Conservation (phyloP, 2,113 vertebrate species). For the Cygnus atratus region DNA sequence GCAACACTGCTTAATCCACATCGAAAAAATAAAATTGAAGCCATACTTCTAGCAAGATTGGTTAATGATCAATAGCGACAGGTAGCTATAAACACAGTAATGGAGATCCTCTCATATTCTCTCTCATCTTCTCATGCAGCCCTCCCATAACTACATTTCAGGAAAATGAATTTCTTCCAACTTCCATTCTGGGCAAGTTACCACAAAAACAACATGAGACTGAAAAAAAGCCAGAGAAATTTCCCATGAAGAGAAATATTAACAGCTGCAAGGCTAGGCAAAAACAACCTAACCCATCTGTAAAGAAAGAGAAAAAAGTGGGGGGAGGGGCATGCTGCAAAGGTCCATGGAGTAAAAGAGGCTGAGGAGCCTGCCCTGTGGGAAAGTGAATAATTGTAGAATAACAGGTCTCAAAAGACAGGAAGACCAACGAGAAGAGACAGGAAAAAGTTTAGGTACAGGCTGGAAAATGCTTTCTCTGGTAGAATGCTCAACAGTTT, state of each 20-base stretch:
- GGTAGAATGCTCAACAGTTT: not conserved
- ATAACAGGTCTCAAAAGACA: not conserved
- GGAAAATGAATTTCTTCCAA: constrained; percentile 56
- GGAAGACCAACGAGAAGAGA: not conserved
- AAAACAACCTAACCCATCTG: not conserved
- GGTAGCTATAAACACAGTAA: constrained; percentile 55
- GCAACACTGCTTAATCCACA: constrained; percentile 32
- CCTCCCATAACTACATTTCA: constrained; percentile 42
- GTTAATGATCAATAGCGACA: constrained; percentile 60
- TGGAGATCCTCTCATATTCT: constrained; percentile 22
- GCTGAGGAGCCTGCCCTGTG: not conserved
- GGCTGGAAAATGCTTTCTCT: not conserved
- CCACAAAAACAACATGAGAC: constrained; percentile 10
- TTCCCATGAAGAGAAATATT: constrained; percentile 11
- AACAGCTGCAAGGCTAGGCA: not conserved
- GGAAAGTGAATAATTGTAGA: not conserved
- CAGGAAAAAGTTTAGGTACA: not conserved
- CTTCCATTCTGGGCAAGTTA: constrained; percentile 42
- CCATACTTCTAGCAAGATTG: constrained; percentile 47
- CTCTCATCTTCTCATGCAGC: not conserved
- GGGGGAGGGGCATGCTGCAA: not conserved
- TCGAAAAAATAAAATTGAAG: constrained; percentile 52
- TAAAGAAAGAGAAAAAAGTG: not conserved
- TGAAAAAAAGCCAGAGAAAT: constrained; percentile 17
- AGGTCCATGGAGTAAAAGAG: not conserved